Conservation (phyloP, 2,797 vertebrate species). For the Babyrousa celebensis region DNA sequence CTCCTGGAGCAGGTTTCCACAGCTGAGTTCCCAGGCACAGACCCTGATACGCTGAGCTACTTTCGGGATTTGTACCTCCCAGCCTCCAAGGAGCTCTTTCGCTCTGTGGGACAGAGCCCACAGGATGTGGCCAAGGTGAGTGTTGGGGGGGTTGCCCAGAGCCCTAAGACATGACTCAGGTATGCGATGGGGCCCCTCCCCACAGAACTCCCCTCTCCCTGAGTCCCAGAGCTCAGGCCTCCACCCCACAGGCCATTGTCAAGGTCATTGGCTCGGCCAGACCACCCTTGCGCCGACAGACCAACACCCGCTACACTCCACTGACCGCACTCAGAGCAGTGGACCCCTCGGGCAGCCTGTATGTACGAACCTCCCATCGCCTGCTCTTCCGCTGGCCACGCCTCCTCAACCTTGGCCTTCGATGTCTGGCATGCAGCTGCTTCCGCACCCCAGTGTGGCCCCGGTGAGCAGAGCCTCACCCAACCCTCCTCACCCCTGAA, state of each 20-base stretch:
- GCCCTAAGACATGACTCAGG: background rate
- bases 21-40: conserved; percentile 94
- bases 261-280: conserved; percentile 93
- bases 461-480: background rate
- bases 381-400: conserved; percentile 95
- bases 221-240: background rate
- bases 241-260: conserved; percentile 92
- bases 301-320: conserved; percentile 95
- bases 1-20: conserved; percentile 95
- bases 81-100: conserved; percentile 94
- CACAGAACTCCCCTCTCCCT: background rate
- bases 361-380: conserved; percentile 94
- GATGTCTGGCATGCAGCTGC: conserved; percentile 95
- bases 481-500: background rate
- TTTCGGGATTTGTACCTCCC: conserved; percentile 96
- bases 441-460: conserved; percentile 91
- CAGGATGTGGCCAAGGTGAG: conserved; percentile 94
- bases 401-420: conserved; percentile 94
- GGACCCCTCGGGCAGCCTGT: conserved; percentile 95
- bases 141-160: background rate
- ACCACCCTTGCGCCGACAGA: conserved; percentile 95
- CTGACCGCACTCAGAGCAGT: conserved; percentile 95
- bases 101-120: conserved; percentile 95
- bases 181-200: background rate
- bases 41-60: conserved; percentile 94